Percentiles rank a stretch among this genome's conserved stretches.
phyloP scores from a whole-genome alignment of 2,113 vertebrate genomes.

The Rutilus rutilus region DNA sequence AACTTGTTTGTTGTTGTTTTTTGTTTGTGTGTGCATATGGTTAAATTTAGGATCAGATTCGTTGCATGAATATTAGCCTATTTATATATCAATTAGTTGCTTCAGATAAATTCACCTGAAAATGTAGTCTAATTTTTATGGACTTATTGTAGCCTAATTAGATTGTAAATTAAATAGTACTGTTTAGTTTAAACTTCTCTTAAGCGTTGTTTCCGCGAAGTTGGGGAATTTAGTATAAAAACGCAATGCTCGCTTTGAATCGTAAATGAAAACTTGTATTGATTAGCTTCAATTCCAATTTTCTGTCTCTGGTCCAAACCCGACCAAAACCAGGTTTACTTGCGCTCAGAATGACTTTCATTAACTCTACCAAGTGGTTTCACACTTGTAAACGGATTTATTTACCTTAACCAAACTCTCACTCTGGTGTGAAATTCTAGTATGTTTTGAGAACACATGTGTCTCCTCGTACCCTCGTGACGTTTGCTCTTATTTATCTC shows the following conservation, averaged over 20 bases:
- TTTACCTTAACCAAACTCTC: conserved; percentile 53
- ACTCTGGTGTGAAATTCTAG: conserved; percentile 48
- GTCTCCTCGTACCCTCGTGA: conserved; percentile 22
- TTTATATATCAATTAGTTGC: neutral
- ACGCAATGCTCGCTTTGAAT: neutral
- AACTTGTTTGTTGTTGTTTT: neutral
- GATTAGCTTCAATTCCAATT: neutral
- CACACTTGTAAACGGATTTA: conserved; percentile 57
- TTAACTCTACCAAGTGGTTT: conserved; percentile 45
- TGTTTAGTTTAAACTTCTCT: neutral
- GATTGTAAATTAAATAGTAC: neutral
- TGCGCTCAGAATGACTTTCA: conserved; percentile 7
- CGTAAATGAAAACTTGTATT: neutral
- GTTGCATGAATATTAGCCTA: neutral
- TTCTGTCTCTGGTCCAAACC: neutral
- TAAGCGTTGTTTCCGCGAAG: neutral
- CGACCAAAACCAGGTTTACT: neutral
- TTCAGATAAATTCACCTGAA: neutral
- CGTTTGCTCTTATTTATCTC: conserved; percentile 30
- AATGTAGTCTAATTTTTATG: neutral
- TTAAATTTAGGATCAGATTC: neutral
- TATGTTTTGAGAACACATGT: conserved; percentile 13
- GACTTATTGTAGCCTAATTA: neutral
- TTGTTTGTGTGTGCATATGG: neutral
- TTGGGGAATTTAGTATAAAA: neutral